A percentile compares a stretch with the other conserved stretches of the same genome.
Evolutionary conservation across 2,888 invertebrate species (phyloP).

Genomic region (Tortricodes alternella): DNA sequence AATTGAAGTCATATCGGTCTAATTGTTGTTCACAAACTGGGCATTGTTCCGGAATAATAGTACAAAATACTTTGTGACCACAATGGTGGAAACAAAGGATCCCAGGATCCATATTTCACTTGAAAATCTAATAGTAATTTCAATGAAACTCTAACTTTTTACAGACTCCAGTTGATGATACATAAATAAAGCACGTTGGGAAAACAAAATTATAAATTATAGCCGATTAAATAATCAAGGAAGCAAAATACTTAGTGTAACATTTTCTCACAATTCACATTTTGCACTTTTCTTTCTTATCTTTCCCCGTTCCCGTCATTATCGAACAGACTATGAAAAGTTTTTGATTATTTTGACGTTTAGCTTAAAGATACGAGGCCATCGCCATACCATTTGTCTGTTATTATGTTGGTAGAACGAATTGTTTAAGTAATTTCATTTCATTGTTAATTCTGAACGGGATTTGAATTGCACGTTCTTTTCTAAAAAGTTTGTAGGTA

Average conservation of each 20-base stretch:
- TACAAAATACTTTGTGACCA: conserved; percentile 91
- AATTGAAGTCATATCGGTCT: conserved; percentile 84
- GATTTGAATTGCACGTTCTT: too few relatives aligned
- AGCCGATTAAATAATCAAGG: conserved; percentile 48
- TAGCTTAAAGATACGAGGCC: background rate
- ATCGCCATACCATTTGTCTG: background rate
- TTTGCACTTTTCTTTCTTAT: conserved; percentile 31
- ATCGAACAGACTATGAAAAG: conserved; percentile 7
- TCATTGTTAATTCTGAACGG: too few relatives aligned
- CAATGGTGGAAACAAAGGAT: conserved; percentile 97
- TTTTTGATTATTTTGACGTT: conserved; percentile 9
- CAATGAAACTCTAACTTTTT: conserved; percentile 51
- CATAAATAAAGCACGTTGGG: conserved; percentile 39
- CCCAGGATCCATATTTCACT: conserved; percentile 86
- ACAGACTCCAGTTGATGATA: conserved; percentile 33
- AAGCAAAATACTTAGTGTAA: conserved; percentile 59
- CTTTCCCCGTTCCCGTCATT: conserved; percentile 7
- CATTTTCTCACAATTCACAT: conserved; percentile 61
- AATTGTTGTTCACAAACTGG: conserved; percentile 87
- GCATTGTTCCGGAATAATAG: conserved; percentile 88
- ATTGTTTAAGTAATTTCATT: too few relatives aligned
- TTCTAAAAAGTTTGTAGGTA: too few relatives aligned
- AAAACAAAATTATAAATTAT: conserved; percentile 43
- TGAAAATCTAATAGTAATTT: conserved; percentile 46
- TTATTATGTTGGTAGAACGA: background rate